Evolutionary conservation across 2,113 vertebrate genomes (phyloP), one percentile per base, ranked within the genome.

Genomic region (Xyliphius kryptos): DNA sequence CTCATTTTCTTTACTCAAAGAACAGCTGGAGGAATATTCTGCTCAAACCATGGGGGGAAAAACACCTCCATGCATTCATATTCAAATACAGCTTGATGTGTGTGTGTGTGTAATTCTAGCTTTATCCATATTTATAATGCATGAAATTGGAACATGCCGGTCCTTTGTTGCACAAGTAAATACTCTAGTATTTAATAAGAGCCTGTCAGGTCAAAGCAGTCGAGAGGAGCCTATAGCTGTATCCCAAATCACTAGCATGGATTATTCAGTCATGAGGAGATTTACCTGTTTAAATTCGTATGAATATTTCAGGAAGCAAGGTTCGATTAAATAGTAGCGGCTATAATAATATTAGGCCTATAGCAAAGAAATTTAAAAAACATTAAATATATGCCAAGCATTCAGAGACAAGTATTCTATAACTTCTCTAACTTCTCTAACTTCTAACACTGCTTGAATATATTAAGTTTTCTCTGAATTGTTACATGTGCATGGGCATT

Each of bases 21-120:
- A 47, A 69, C 72, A 74, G 68, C 63, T 74, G 56, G 56, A 63
- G 60, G 44, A 61, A 63, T 51, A 60, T 51, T 74, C 47, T n/a
- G n/a, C 46, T 17, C 32, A 41, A 63, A 47, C 59, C 58, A 32
- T 21, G 51, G 41, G 61, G 65, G 38, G n/a, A 52, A 67, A 61
- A 54, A 56, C 54, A 63, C 63, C 61, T 67, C 47, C 37, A 16
- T 44, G 49, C 55, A 70, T 70, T 70, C 67, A 74, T 66, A 69
- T 73, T 73, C 58, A 73, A 73, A 68, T 66, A 52, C 51, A 47
- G 56, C 62, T 50, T 13, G 41, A 48, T 17, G 49, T 49, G 4
- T 40, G 2, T 51, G 12, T 49, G 32, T 40, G 32, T 46, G 26
- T 52, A 22, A 56, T 37, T 57, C 53, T 62, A 49, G 50, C 16